Evolutionary conservation across 2,113 vertebrate species (phyloP).

Genomic region (Apus apus): DNA sequence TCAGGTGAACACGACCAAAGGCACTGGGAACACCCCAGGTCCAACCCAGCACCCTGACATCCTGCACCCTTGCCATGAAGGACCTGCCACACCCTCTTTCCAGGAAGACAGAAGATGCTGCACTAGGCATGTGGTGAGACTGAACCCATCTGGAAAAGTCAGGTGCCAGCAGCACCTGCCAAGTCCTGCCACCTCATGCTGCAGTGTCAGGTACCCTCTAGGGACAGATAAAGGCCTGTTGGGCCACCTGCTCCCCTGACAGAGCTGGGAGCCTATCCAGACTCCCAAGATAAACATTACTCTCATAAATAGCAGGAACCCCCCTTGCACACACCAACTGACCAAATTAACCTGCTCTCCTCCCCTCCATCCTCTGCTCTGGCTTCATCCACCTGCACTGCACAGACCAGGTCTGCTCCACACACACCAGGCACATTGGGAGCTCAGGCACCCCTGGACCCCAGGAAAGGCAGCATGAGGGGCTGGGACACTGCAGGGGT

Average conservation of each 20-base stretch:
- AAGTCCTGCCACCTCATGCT: not conserved
- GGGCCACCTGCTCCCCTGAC: not conserved
- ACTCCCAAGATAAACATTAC: not conserved
- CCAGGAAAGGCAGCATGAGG: not conserved
- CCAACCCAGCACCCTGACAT: not conserved
- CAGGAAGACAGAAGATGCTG: not conserved
- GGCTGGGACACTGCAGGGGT: not conserved
- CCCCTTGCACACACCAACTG: not conserved
- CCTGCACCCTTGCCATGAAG: not conserved
- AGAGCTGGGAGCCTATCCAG: not conserved
- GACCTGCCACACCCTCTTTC: not conserved
- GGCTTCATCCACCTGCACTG: not conserved
- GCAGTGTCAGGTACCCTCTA: fast-evolving
- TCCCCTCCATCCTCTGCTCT: not conserved
- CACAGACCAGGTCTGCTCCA: not conserved
- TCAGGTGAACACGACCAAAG: fast-evolving
- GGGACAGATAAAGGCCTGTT: fast-evolving
- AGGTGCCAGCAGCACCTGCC: not conserved
- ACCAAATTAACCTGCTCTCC: not conserved
- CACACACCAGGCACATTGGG: fast-evolving
- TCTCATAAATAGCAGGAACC: not conserved
- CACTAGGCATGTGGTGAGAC: not conserved
- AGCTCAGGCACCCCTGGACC: not conserved
- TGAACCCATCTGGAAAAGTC: not conserved
- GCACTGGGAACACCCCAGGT: fast-evolving